Evolutionary conservation across 2,888 invertebrate genomes (phyloP), one percentile per base, ranked within the genome.

Genomic region (Choreutis nemorana): DNA sequence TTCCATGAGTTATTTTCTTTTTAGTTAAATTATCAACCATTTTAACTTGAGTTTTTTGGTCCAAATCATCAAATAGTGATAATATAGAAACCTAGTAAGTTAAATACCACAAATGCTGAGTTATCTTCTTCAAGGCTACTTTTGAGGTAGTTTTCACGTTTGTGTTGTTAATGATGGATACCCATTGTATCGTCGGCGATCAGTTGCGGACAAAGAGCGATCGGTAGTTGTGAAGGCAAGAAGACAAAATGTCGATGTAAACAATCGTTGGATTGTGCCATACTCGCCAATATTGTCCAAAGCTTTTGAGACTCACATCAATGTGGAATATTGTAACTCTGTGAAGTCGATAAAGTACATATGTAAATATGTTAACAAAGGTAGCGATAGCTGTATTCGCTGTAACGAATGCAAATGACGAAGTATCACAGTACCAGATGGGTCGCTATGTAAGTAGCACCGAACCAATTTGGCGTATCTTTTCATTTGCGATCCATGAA

Each of bases 401-500:
- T 36, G 39, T 31, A 35, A 15, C 30, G 1, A 38, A 37, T 34
- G 23, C 37, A 28, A 45, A 44, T 36, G 35, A 46, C 34, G 39
- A 43, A 38, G 29, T 40, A 23, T 25, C 39, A 9, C 20, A 13
- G 4, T 48, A 41, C 32, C 42, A 44, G 33, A 36, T 43, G 33
- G 41, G 42, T 32, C 37, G 41, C 21, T 41, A 43, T 40, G 38
- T 45, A 24, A 46, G 37, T 28, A 38, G 40, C 23, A 44, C 42
- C 14, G 43, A 45, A 33, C 42, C 42, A 5, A 36, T 43, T 34
- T 47, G 39, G 41, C 41, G 42, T 32, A 23, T 30, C 9, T 25
- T 25, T 10, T 43, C 27, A 38, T 45, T 29, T 32, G 33, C 26
- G 39, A 44, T 34, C 18, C 39, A 3, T 37, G 45, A 43, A 32